Base-by-base conservation (phyloP, 1,140 invertebrate species). In the Plodia interpunctella region DNA sequence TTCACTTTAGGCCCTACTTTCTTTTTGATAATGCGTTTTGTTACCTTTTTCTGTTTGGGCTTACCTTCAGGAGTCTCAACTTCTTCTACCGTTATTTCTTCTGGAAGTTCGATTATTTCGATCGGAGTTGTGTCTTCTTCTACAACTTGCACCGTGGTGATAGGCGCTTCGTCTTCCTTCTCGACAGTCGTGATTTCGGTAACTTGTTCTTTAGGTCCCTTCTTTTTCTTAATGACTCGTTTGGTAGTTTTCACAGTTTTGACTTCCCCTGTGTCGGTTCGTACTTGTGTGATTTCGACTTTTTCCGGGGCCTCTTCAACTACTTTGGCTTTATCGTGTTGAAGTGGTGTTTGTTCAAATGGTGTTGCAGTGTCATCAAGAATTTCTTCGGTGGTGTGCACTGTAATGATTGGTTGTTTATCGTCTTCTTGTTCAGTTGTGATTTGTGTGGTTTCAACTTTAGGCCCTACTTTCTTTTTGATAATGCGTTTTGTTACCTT, bases 151-250 rank as follows among this genome's bases (percentile, higher is more conserved):
- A 76, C 64, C 28, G 74, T 67, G 15, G 74, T 79, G 35, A 64
- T 65, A 55, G 79, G 83, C 25, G 70, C 58, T 55, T 75, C 78
- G 19, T 72, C 77, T 28, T 83, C 84, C 57, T 76, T 81, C 63
- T 87, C 70, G 57, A 86, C 80, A n/a, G 80, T 83, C 8, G 87
- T 80, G 0, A 90, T 90, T 55, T 90, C 78, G 17, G 84, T 78
- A 57, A 89, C 83, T 38, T 91, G 85, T 21, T 91, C 83, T 59
- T 79, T 85, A 0, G 71, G 66, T 52, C 62, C 65, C 28, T 63
- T 49, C 51, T 81, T 76, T 62, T 66, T 78, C 57, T 83, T 58
- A 6, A 63, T 55, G 2, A 59, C 49, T 0, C 57, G 56, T 30
- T 72, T 82, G 13, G 59, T 57, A 17, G 55, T 66, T 50, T 55